These are phyloP conservation scores for Callipepla squamata DNA, from an alignment of 2,113 vertebrate genomes.

Conservation along the genomic window DNA sequence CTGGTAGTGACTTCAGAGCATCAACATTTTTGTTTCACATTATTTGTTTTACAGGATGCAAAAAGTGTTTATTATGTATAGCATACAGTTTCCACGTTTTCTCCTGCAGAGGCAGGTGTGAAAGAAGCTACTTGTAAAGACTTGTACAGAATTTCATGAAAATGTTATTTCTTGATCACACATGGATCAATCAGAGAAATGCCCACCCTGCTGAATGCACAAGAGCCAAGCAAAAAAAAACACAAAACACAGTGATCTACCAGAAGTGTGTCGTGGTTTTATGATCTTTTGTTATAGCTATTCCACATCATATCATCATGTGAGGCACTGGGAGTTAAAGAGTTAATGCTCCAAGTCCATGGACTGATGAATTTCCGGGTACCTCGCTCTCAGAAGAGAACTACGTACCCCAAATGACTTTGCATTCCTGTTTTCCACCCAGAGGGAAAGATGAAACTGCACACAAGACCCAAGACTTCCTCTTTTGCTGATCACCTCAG, in stretches of 20 bases:
- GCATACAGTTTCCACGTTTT: not conserved
- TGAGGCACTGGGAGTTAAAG: no score
- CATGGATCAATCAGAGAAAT: not conserved
- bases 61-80: not conserved
- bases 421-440: no score
- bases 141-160: not conserved
- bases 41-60: not conserved
- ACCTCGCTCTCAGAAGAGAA: no score
- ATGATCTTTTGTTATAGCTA: no score
- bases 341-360: no score
- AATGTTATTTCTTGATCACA: not conserved
- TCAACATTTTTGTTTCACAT: not conserved
- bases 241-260: not conserved
- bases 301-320: no score
- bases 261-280: not conserved
- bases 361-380: no score
- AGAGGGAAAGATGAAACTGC: no score
- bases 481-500: no score
- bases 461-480: no score
- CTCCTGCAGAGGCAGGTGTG: not conserved
- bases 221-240: not conserved
- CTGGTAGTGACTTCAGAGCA: not conserved
- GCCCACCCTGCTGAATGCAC: not conserved
- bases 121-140: not conserved
- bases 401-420: no score